Conservation (phyloP, 2,888 invertebrate genomes). For the Cepaea hortensis region DNA sequence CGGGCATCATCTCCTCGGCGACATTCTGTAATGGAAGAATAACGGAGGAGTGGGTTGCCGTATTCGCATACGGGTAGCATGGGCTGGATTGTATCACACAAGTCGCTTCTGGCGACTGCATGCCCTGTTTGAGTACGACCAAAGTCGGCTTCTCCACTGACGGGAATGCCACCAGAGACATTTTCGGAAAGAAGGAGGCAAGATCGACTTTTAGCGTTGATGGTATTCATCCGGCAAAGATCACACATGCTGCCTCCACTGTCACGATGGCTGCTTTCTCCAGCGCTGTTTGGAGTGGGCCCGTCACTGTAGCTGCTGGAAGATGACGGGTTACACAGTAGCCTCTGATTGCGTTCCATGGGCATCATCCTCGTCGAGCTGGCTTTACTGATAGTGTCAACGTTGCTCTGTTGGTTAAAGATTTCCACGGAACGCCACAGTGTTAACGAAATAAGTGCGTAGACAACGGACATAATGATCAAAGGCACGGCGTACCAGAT, state of each 20-base stretch:
- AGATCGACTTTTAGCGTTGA: background rate
- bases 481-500: conserved; percentile 89
- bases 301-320: conserved; percentile 26
- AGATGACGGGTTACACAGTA: background rate
- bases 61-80: background rate
- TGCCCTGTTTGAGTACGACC: background rate
- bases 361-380: conserved; percentile 4
- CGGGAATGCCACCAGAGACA: background rate
- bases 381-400: conserved; percentile 1
- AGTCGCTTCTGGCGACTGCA: background rate
- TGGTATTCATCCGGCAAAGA: background rate
- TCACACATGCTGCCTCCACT: background rate
- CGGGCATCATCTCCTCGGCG: background rate
- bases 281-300: background rate
- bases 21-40: background rate
- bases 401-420: background rate
- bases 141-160: background rate
- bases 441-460: conserved; percentile 88
- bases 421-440: conserved; percentile 81
- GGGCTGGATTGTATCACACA: background rate
- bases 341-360: background rate
- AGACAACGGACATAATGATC: conserved; percentile 81
- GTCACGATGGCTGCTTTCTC: background rate
- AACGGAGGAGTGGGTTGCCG: background rate
- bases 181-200: background rate